Base-by-base conservation (phyloP, 2,888 invertebrate genomes). In the Charanyca ferruginea region DNA sequence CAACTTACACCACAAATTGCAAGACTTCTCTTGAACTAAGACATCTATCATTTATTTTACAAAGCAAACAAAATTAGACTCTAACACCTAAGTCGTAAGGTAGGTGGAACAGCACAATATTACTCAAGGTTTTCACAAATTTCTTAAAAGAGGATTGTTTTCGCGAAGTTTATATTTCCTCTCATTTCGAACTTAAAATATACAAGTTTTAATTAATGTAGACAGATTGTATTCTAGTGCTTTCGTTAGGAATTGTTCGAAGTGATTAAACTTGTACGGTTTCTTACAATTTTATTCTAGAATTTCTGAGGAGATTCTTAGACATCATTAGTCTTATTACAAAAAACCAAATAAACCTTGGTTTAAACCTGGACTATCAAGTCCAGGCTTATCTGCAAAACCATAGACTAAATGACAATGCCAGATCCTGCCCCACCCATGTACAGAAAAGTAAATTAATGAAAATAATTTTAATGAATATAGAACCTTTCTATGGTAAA, bases 171-270 rank as follows among this genome's bases (percentile, higher is more conserved):
- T 11, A 51, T 52, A 62, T 66, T 74, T 72, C 61, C 66, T 72
- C 63, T 61, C 47, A 49, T 66, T 62, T 54, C 67, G 28, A 78
- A 64, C 68, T 52, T 74, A 79, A 76, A 74, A 76, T 78, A 64
- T 59, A 73, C 61, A 78, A 74, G 79, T 79, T 76, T 76, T 79
- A 76, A 76, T 76, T 78, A 76, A 68, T 74, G 69, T 79, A 69
- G 79, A 76, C 74, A 59, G 69, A 75, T 77, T 72, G 45, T 59
- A 20, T 59, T 65, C 4, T 41, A 62, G 64, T 65, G 69, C 32
- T 73, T 57, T 42, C 49, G 44, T 64, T 20, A 8, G 20, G 18
- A 45, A 72, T 60, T 73, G 54, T 57, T 73, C 16, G 32, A 13
- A 38, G n/a, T 65, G 52, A 64, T 65, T 57, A 63, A 28, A 44